Base-by-base conservation (phyloP, 2,888 invertebrate genomes). In the Nemoura dubitans region DNA sequence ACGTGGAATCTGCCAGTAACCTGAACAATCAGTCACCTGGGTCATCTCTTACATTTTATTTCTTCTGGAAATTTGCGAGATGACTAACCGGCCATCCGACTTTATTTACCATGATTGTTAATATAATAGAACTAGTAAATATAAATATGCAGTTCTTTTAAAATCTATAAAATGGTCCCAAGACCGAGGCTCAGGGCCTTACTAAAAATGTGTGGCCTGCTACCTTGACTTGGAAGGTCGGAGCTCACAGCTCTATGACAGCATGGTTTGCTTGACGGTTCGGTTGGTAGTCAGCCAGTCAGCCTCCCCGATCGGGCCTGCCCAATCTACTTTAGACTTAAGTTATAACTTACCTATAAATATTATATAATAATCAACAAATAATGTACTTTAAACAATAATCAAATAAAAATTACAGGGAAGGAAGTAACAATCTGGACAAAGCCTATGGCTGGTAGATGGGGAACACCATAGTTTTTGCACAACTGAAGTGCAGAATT, bases 121-220 rank as follows among this genome's bases (percentile, higher is more conserved):
- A 59, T 21, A 59, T 21, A 10, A 59, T 59, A 59, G 59, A 21
- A 10, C 59, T 59, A 59, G 59, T 59, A 59, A 59, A 59, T 59
- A 59, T 59, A 59, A 59, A 16, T 59, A 59, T 59, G 59, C 21
- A 59, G 59, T 59, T 21, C 59, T 59, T 59, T 59, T 59, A 10
- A 10, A 59, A 59, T 59, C 59, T 59, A 59, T 59, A 59, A 59
- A 59, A 59, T 59, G 59, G 59, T 59, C 59, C 59, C 59, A 59
- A 10, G 59, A 59, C 16, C 59, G 3, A 16, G 59, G 59, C 59
- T 14, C 59, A 59, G 59, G 59, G 59, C 59, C 59, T 59, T 59
- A 1, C 2, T 36, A 36, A 59, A 21, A 10, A 59, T 59, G 14
- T 59, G 36, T 10, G 3, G 5, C 36, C 10, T 36, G 36, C 36